Evolutionary conservation across 2,888 invertebrate species (phyloP).

Genomic region (Sussaba pulchella): DNA sequence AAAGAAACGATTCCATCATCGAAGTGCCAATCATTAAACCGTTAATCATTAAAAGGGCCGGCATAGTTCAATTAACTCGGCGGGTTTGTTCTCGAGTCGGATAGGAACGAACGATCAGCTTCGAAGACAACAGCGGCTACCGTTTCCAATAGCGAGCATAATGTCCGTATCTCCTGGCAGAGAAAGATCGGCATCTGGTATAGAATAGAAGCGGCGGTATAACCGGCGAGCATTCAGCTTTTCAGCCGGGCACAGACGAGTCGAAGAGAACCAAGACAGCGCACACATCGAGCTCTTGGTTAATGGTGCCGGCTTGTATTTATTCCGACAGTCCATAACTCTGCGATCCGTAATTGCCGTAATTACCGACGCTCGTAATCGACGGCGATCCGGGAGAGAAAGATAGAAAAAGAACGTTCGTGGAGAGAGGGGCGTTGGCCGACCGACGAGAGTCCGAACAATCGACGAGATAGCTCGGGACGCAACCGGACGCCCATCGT

Average conservation of each 20-base stretch:
- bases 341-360: constrained; percentile 77
- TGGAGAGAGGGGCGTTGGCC: constrained; percentile 51
- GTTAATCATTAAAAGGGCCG: neutral
- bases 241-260: constrained; percentile 41
- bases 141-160: constrained; percentile 54
- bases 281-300: constrained; percentile 40
- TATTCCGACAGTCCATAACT: constrained; percentile 79
- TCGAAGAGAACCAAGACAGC: constrained; percentile 44
- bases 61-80: neutral
- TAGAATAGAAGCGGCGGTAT: constrained; percentile 43
- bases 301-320: constrained; percentile 76
- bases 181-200: constrained; percentile 22
- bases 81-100: neutral
- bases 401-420: constrained; percentile 42
- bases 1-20: neutral
- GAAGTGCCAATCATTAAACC: neutral
- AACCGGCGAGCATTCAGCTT: constrained; percentile 51
- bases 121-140: constrained; percentile 43
- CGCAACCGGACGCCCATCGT: constrained; percentile 42
- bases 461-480: constrained; percentile 50
- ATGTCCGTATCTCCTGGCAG: constrained; percentile 47
- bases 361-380: constrained; percentile 72
- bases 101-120: constrained; percentile 1
- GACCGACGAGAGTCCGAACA: constrained; percentile 37
- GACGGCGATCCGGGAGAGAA: constrained; percentile 58